Percentiles rank a stretch among this genome's conserved stretches.
Evolutionary conservation across 2,888 invertebrate species (phyloP).

Genomic region (Frankliniella fusca): DNA sequence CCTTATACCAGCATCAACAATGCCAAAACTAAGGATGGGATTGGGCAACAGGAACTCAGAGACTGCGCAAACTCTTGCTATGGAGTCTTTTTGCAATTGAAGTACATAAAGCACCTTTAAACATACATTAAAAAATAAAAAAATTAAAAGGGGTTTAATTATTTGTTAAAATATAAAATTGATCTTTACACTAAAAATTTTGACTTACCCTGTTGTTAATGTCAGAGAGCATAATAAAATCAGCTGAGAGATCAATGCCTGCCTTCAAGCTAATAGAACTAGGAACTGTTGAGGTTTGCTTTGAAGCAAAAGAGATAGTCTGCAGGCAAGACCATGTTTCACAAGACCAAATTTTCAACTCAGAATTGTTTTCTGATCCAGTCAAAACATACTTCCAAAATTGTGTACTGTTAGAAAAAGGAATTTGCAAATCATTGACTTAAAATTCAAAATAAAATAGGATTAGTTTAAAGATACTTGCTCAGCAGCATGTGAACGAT

Average conservation of each 20-base stretch:
- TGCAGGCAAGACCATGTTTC: constrained; percentile 94
- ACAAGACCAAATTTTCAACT: constrained; percentile 91
- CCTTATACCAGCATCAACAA: constrained; percentile 66
- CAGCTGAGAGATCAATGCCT: constrained; percentile 77
- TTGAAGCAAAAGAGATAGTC: constrained; percentile 65
- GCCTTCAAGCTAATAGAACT: constrained; percentile 62
- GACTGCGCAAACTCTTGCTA: constrained; percentile 66
- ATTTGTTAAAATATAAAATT: not conserved
- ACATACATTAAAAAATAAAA: constrained; percentile 25
- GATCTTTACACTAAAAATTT: not conserved
- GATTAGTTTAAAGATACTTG: constrained; percentile 50
- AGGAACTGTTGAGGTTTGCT: constrained; percentile 40
- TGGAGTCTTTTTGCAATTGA: constrained; percentile 60
- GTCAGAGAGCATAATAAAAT: constrained; percentile 83
- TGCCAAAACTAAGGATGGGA: constrained; percentile 83
- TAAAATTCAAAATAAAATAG: constrained; percentile 30
- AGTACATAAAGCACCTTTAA: constrained; percentile 71
- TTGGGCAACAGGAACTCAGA: constrained; percentile 84
- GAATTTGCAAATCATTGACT: constrained; percentile 33
- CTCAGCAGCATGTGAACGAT: constrained; percentile 73
- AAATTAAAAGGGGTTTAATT: no score
- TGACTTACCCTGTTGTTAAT: constrained; percentile 65
- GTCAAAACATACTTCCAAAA: constrained; percentile 97
- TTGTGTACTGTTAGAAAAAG: constrained; percentile 54
- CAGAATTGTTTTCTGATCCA: constrained; percentile 82